Conservation (phyloP, 2,113 vertebrate species). For the Peromyscus polionotus region DNA sequence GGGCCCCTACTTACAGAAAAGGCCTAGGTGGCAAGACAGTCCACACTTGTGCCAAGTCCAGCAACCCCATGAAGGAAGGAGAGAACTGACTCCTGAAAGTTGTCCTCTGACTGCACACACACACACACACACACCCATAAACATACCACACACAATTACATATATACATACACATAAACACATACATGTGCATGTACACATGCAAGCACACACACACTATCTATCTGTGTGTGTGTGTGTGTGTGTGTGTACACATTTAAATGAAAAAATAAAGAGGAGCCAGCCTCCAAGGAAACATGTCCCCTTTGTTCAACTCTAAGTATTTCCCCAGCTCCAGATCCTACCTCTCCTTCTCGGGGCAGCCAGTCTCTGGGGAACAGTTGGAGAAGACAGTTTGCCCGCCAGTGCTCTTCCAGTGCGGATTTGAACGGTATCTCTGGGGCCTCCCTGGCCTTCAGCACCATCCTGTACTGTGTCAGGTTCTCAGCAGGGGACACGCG, state of each 20-base stretch:
- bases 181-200: neutral
- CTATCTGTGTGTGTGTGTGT: too few relatives aligned
- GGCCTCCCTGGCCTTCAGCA: neutral
- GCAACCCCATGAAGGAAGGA: neutral
- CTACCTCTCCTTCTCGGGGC: neutral
- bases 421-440: neutral
- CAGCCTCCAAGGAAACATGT: neutral
- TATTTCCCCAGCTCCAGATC: accelerated
- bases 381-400: neutral
- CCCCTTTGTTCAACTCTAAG: neutral
- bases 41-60: too few relatives aligned
- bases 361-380: neutral
- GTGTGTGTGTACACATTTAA: neutral
- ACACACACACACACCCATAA: neutral
- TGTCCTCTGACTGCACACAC: neutral
- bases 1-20: neutral
- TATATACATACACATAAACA: neutral
- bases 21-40: neutral
- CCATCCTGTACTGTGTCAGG: neutral
- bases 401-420: neutral
- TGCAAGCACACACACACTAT: neutral
- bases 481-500: neutral
- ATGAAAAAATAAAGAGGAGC: neutral
- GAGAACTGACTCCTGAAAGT: neutral
- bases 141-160: too few relatives aligned